These are phyloP conservation scores for Eristalis intricaria DNA, from an alignment of 2,888 invertebrate species.

Conservation along the genomic window DNA sequence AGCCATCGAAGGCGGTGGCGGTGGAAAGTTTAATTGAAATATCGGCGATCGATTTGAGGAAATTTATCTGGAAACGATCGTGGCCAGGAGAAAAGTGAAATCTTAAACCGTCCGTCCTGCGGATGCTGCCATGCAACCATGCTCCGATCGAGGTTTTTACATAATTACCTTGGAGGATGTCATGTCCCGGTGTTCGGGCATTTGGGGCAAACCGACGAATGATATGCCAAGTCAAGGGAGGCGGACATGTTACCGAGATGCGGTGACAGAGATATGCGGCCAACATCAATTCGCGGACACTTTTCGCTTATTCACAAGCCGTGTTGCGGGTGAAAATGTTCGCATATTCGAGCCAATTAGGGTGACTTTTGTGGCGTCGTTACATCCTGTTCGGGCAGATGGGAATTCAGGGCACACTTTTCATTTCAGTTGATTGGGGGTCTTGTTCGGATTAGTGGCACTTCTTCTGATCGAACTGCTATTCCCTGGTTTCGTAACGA, in stretches of 20 bases:
- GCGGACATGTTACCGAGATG: not conserved
- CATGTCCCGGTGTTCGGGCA: not conserved
- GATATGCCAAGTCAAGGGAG: not conserved
- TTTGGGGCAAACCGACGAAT: not conserved
- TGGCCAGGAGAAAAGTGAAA: slow-evolving; percentile 58
- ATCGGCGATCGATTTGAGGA: slow-evolving; percentile 66
- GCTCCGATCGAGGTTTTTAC: not conserved
- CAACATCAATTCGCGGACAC: not conserved
- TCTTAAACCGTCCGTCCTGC: slow-evolving; percentile 46
- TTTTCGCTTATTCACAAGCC: not conserved
- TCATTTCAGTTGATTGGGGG: not conserved
- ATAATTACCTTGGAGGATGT: not conserved
- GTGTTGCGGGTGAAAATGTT: not conserved
- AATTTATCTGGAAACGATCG: slow-evolving; percentile 67
- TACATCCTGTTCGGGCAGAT: not conserved
- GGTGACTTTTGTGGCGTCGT: not conserved
- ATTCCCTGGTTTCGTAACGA: too few species aligned
- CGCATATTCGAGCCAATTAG: not conserved
- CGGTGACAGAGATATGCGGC: not conserved
- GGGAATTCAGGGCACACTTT: not conserved
- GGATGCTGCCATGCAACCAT: not conserved
- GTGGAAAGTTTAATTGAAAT: slow-evolving; percentile 71
- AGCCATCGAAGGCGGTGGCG: not conserved
- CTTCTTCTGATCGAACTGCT: too few species aligned
- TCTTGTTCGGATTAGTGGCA: not conserved